Conservation (phyloP, 2,113 vertebrate species). For the Chaetura pelagica region DNA sequence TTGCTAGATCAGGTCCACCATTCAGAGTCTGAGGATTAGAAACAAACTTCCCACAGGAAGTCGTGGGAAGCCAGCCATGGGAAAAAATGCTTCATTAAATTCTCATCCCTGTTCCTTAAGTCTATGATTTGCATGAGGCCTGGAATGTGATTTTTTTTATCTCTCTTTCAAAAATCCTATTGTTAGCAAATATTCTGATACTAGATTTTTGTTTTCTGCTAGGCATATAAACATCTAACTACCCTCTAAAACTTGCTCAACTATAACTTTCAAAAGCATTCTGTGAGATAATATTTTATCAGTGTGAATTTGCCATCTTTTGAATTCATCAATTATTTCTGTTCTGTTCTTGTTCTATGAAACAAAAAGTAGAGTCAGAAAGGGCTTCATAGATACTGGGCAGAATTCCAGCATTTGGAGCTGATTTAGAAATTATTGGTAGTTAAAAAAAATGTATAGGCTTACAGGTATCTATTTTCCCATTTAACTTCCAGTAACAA, state of each 20-base stretch:
- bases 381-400: not conserved
- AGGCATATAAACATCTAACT: not conserved
- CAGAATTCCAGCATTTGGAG: not conserved
- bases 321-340: not conserved
- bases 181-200: not conserved
- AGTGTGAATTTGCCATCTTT: not conserved
- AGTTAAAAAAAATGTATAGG: not conserved
- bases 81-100: not conserved
- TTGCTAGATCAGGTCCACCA: not conserved
- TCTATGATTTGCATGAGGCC: not conserved
- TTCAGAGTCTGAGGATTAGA: not conserved
- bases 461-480: not conserved
- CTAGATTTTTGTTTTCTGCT: not conserved
- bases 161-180: not conserved
- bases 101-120: not conserved
- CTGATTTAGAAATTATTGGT: not conserved
- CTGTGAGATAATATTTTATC: not conserved
- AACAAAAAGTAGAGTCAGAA: not conserved
- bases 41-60: not conserved
- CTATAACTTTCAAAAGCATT: not conserved
- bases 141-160: not conserved
- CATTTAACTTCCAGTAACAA: conserved; percentile 8
- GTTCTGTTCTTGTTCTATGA: not conserved
- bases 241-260: not conserved
- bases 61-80: not conserved